A percentile compares a stretch with the other conserved stretches of the same genome.
Conservation (phyloP, 2,113 vertebrate genomes). For the Varanus komodoensis region DNA sequence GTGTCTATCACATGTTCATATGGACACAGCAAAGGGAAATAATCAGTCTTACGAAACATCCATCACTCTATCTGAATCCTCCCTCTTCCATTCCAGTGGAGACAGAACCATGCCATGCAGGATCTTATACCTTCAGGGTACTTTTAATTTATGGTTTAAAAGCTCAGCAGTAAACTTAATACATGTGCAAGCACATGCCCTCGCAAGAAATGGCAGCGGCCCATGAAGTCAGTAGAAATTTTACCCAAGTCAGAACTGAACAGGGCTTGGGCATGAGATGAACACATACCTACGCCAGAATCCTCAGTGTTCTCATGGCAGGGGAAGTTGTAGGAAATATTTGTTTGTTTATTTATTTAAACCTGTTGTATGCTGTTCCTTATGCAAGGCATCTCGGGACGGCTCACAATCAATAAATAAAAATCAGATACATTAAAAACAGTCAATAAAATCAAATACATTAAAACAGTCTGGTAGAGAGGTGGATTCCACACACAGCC, state of each 20-base stretch:
- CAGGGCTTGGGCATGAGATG: conserved; percentile 16
- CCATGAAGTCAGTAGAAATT: conserved; percentile 37
- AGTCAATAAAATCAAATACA: too few relatives aligned
- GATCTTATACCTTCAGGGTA: too few relatives aligned
- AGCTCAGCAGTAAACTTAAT: not conserved
- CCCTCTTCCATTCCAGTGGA: not conserved
- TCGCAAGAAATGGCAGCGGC: not conserved
- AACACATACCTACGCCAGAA: not conserved
- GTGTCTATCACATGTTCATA: not conserved
- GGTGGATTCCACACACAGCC: too few relatives aligned
- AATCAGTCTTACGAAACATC: not conserved
- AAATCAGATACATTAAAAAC: too few relatives aligned
- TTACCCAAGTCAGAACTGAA: conserved; percentile 37
- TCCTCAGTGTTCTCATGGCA: conserved; percentile 11
- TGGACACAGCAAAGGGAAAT: not conserved
- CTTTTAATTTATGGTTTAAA: not conserved
- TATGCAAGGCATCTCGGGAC: too few relatives aligned
- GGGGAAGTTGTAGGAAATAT: not conserved
- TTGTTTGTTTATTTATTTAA: not conserved
- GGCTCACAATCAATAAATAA: too few relatives aligned
- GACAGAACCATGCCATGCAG: not conserved
- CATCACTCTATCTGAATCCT: not conserved
- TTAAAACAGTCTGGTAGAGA: not conserved
- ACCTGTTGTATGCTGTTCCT: too few relatives aligned
- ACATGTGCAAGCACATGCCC: not conserved